Percentiles rank a stretch among this genome's conserved stretches.
phyloP scores from a whole-genome alignment of 2,113 vertebrate genomes.

The Miniopterus natalensis region DNA sequence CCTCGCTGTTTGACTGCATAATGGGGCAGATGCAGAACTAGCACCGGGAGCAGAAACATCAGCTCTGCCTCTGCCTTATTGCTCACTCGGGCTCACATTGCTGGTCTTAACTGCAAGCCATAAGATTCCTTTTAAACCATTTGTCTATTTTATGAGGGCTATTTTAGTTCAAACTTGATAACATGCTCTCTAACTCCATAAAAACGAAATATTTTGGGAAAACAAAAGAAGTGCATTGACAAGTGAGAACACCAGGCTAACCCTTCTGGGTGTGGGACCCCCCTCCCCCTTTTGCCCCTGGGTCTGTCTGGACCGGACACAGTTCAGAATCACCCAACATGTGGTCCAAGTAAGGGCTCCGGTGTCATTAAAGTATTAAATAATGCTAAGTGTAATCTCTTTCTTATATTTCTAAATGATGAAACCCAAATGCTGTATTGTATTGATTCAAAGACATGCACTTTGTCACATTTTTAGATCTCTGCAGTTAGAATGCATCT shows the following conservation, averaged over 20 bases:
- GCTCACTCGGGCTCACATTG: background rate
- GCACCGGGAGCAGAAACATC: background rate
- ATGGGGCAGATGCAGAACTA: background rate
- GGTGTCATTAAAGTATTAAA: background rate
- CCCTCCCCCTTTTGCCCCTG: background rate
- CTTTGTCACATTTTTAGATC: background rate
- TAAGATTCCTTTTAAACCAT: slow-evolving; percentile 1
- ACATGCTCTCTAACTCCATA: slow-evolving; percentile 13
- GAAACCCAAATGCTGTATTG: background rate
- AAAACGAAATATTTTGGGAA: slow-evolving; percentile 5
- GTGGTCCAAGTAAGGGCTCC: background rate
- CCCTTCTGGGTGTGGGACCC: too few species aligned
- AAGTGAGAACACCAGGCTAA: background rate
- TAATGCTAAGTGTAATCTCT: background rate
- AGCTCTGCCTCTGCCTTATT: background rate
- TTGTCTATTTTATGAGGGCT: slow-evolving; percentile 56
- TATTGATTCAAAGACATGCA: background rate
- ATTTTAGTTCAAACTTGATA: slow-evolving; percentile 40
- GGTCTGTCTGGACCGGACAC: background rate
- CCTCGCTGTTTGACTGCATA: background rate
- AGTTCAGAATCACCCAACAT: background rate
- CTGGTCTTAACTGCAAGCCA: slow-evolving; percentile 44
- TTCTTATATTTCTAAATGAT: slow-evolving; percentile 18
- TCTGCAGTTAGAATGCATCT: slow-evolving; percentile 22
- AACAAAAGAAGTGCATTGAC: background rate